Conservation (phyloP, 2,888 invertebrate genomes). For the Corbicula japonica region DNA sequence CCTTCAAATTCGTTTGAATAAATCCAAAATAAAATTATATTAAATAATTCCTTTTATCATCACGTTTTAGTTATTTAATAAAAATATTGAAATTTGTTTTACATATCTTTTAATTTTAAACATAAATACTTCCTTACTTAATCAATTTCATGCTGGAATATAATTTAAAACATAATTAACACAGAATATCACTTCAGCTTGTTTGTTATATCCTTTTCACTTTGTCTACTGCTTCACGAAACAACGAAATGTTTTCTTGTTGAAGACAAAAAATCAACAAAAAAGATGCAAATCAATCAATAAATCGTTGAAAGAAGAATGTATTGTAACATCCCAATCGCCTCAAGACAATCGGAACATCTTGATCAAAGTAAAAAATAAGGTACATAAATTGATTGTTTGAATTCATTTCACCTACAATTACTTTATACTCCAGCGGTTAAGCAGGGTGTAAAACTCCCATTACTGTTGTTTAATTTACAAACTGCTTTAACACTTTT, state of each 20-base stretch:
- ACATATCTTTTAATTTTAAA: no score
- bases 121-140: no score
- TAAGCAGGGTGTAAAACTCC: background rate
- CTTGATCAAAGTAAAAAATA: conserved; percentile 15
- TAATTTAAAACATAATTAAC: no score
- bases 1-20: no score
- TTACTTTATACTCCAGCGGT: conserved; percentile 1
- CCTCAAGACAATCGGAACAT: conserved; percentile 27
- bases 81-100: no score
- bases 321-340: conserved; percentile 1
- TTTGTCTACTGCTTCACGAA: background rate
- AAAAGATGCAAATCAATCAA: conserved; percentile 22
- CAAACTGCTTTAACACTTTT: no score
- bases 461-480: background rate
- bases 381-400: conserved; percentile 13
- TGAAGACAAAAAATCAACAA: background rate
- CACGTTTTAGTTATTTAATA: no score
- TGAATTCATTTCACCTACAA: no score
- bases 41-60: no score
- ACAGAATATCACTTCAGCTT: no score
- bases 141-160: no score
- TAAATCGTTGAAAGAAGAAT: background rate
- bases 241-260: background rate
- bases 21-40: no score
- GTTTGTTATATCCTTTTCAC: background rate